Evolutionary conservation across 2,113 vertebrate species (phyloP).

Genomic region (Rhadina sibilatrix): DNA sequence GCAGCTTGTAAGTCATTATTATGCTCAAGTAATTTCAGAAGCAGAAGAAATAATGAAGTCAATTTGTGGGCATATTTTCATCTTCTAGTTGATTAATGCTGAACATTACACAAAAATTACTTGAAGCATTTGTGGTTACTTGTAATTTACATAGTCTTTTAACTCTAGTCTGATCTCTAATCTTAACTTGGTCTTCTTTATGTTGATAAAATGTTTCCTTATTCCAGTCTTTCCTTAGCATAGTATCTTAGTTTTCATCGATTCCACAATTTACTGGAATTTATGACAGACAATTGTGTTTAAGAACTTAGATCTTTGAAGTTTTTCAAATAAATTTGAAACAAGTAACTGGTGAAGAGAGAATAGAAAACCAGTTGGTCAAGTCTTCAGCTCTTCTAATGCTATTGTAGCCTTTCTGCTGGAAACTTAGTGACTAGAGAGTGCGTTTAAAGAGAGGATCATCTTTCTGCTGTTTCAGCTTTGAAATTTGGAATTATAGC

Average conservation of each 20-base stretch:
- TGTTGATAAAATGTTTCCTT: neutral
- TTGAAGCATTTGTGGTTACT: neutral
- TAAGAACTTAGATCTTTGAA: neutral
- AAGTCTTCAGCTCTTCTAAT: neutral
- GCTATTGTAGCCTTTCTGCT: neutral
- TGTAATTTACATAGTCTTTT: neutral
- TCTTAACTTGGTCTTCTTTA: neutral
- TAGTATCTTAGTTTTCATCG: neutral
- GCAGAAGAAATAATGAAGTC: neutral
- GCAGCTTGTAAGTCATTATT: neutral
- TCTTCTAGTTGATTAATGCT: neutral
- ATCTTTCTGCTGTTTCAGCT: neutral
- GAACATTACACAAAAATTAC: neutral
- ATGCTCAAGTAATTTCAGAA: neutral
- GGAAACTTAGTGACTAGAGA: neutral
- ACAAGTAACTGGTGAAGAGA: neutral
- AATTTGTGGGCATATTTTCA: fast-evolving
- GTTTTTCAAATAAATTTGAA: neutral
- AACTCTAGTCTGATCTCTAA: neutral
- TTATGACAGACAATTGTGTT: neutral
- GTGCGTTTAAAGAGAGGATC: neutral
- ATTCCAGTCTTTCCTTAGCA: neutral
- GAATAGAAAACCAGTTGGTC: neutral
- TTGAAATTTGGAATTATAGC: neutral
- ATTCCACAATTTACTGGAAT: neutral